Percentiles rank a stretch among this genome's conserved stretches.
phyloP scores from a whole-genome alignment of 2,888 invertebrate genomes.

The Micropterix aruncella region DNA sequence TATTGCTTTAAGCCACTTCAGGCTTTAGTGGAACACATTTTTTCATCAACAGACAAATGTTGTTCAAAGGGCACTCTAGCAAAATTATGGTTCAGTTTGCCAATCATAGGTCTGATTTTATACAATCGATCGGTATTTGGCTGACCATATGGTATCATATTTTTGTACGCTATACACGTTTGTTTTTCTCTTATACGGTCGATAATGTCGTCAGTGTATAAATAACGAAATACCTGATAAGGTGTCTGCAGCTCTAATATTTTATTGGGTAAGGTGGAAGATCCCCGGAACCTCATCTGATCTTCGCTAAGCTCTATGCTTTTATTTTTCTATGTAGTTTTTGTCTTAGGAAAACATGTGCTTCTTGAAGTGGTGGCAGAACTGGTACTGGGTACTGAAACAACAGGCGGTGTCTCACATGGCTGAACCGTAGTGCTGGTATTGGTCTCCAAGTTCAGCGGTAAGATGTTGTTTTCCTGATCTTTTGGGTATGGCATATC shows the following conservation, averaged over 20 bases:
- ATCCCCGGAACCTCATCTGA: conserved; percentile 2
- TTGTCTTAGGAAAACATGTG: neutral
- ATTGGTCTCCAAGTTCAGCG: too few relatives aligned
- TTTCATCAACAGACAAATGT: neutral
- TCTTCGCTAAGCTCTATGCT: too few relatives aligned
- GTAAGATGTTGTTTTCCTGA: too few relatives aligned
- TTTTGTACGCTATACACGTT: too few relatives aligned
- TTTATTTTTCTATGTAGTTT: neutral
- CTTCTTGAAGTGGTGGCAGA: too few relatives aligned
- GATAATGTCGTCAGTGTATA: conserved; percentile 2
- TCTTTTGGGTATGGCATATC: too few relatives aligned
- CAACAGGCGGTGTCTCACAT: too few relatives aligned
- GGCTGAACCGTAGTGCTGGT: too few relatives aligned
- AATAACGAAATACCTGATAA: neutral
- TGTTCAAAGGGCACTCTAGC: conserved; percentile 3
- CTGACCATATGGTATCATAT: too few relatives aligned
- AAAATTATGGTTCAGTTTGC: conserved; percentile 7
- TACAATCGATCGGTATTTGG: conserved; percentile 9
- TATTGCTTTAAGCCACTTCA: neutral
- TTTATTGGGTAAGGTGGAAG: conserved; percentile 1
- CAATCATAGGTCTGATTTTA: conserved; percentile 12
- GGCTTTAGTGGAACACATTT: neutral
- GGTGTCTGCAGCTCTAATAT: conserved; percentile 1
- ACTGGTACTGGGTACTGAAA: too few relatives aligned
- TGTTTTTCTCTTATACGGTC: neutral